phyloP scores from a whole-genome alignment of 2,113 vertebrate genomes.

The Spermophilus dauricus region DNA sequence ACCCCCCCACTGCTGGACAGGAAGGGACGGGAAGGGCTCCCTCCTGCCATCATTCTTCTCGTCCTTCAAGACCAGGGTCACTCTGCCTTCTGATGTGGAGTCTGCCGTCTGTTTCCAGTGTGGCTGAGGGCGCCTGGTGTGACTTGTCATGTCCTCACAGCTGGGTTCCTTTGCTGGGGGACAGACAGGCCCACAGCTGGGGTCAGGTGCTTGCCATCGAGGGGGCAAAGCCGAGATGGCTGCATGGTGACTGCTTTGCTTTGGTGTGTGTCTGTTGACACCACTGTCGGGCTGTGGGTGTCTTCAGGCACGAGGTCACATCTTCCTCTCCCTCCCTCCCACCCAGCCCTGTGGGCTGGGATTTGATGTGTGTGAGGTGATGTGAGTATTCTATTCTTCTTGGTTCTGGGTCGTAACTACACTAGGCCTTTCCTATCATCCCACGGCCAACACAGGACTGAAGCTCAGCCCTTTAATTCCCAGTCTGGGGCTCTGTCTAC shows the following conservation, averaged over 20 bases:
- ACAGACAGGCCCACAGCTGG: not conserved
- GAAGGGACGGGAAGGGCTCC: too few species aligned
- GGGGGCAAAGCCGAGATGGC: not conserved
- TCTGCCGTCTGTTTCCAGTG: not conserved
- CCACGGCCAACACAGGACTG: not conserved
- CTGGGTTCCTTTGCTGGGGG: not conserved
- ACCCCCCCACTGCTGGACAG: accelerated
- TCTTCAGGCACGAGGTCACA: not conserved
- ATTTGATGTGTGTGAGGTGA: not conserved
- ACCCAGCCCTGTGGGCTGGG: not conserved
- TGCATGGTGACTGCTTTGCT: not conserved
- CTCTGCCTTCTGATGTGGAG: not conserved
- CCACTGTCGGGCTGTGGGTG: not conserved
- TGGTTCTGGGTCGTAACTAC: not conserved
- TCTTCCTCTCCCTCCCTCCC: not conserved
- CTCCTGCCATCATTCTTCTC: not conserved
- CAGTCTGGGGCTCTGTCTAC: not conserved
- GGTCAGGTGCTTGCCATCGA: not conserved
- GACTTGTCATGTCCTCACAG: not conserved
- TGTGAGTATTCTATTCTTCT: not conserved
- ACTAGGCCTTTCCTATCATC: not conserved
- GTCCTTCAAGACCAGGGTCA: not conserved
- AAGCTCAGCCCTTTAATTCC: not conserved
- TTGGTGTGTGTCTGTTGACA: not conserved
- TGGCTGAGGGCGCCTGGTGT: not conserved